A percentile compares a stretch with the other conserved stretches of the same genome.
Evolutionary conservation across 2,888 invertebrate genomes (phyloP).

Genomic region (Aspidapion aeneum): DNA sequence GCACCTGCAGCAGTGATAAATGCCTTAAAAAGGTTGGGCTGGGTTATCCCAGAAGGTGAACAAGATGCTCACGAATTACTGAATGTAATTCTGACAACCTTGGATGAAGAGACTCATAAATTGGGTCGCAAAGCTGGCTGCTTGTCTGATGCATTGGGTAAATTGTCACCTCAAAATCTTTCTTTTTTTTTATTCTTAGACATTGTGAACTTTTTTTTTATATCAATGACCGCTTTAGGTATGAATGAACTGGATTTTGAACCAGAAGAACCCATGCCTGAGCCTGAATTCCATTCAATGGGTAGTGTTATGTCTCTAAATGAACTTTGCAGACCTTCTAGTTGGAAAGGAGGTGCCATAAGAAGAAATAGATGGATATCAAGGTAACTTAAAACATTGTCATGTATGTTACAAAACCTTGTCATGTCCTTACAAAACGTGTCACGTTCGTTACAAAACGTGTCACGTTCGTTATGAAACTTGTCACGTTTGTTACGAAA

Average conservation of each 20-base stretch:
- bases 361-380: constrained; percentile 46
- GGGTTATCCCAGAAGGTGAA: constrained; percentile 87
- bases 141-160: constrained; percentile 65
- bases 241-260: constrained; percentile 47
- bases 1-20: constrained; percentile 68
- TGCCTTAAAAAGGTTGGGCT: constrained; percentile 71
- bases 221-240: no score
- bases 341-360: constrained; percentile 42
- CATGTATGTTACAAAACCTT: constrained; percentile 31
- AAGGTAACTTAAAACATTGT: constrained; percentile 24
- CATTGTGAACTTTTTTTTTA: no score
- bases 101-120: constrained; percentile 79
- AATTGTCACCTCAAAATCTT: no score
- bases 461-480: no score
- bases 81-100: constrained; percentile 82
- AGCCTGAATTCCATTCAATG: constrained; percentile 35
- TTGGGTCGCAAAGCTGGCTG: constrained; percentile 61
- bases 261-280: constrained; percentile 42
- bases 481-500: no score
- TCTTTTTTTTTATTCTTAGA: no score
- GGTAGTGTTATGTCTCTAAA: constrained; percentile 48
- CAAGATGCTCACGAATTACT: constrained; percentile 94
- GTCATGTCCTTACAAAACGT: no score
- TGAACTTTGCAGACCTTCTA: constrained; percentile 44
- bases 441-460: no score